phyloP scores from a whole-genome alignment of 2,113 vertebrate species.

The Dolichallabes microphthalmus region DNA sequence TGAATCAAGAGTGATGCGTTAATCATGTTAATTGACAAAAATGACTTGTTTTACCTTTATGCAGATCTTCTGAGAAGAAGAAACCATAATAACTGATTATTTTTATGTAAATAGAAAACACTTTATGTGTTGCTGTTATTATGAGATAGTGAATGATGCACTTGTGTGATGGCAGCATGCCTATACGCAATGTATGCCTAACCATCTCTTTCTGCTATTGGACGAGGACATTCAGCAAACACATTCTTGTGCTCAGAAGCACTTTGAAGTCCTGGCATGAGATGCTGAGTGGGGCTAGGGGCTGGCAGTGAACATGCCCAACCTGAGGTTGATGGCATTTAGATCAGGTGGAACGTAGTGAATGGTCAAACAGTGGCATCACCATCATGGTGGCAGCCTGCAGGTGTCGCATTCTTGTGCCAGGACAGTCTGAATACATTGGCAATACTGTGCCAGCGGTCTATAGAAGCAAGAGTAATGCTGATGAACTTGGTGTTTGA shows the following conservation, averaged over 20 bases:
- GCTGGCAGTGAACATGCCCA: neutral
- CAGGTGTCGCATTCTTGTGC: neutral
- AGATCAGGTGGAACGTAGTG: neutral
- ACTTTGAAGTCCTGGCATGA: neutral
- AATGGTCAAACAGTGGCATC: neutral
- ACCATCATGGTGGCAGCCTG: neutral
- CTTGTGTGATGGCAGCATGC: neutral
- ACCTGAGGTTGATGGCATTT: neutral
- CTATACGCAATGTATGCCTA: neutral
- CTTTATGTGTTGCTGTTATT: neutral
- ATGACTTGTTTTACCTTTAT: neutral
- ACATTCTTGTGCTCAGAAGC: neutral
- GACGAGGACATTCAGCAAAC: neutral
- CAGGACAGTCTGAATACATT: neutral
- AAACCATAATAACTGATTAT: neutral
- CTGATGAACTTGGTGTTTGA: neutral
- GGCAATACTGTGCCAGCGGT: neutral
- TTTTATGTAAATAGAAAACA: neutral
- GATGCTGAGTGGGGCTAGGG: neutral
- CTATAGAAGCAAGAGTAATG: neutral
- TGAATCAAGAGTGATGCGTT: constrained; percentile 6
- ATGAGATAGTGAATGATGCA: neutral
- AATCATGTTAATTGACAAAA: neutral
- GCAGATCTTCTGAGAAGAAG: neutral
- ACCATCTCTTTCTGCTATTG: neutral